Percentiles rank a stretch among this genome's conserved stretches.
Conservation (phyloP, 2,888 invertebrate species). For the Xylota segnis region DNA sequence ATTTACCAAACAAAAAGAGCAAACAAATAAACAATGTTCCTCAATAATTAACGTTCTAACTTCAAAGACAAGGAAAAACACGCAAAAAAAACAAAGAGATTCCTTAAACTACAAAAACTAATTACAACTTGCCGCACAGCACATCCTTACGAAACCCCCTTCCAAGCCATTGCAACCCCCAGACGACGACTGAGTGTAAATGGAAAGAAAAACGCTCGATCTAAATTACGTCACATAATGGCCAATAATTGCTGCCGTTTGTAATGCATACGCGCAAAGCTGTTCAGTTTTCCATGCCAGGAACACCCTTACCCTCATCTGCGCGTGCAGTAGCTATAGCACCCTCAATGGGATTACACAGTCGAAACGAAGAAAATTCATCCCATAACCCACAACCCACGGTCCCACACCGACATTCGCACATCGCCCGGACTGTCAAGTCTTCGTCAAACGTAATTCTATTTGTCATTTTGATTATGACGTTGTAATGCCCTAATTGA, state of each 20-base stretch:
- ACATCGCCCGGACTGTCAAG: slow-evolving; percentile 79
- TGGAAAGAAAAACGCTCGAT: slow-evolving; percentile 28
- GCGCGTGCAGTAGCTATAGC: too few species aligned
- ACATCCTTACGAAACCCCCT: neutral
- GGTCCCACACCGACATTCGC: too few species aligned
- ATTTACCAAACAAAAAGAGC: neutral
- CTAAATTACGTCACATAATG: slow-evolving; percentile 71
- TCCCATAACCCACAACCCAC: slow-evolving; percentile 29
- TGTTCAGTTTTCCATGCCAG: slow-evolving; percentile 27
- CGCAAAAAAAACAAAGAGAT: neutral
- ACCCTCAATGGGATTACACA: slow-evolving; percentile 16
- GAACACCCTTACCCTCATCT: slow-evolving; percentile 32
- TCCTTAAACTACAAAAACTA: slow-evolving; percentile 6
- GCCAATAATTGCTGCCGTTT: slow-evolving; percentile 70
- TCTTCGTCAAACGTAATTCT: slow-evolving; percentile 83
- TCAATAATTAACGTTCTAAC: neutral
- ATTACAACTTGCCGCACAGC: neutral
- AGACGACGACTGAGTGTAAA: neutral
- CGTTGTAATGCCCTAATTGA: slow-evolving; percentile 84
- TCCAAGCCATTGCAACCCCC: slow-evolving; percentile 16
- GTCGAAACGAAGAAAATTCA: slow-evolving; percentile 35
- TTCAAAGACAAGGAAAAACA: neutral
- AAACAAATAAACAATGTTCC: neutral
- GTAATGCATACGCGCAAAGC: slow-evolving; percentile 61
- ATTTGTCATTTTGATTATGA: slow-evolving; percentile 85